Evolutionary conservation across 2,113 vertebrate genomes (phyloP), one percentile per base, ranked within the genome.

Genomic region (Arenaria interpres): DNA sequence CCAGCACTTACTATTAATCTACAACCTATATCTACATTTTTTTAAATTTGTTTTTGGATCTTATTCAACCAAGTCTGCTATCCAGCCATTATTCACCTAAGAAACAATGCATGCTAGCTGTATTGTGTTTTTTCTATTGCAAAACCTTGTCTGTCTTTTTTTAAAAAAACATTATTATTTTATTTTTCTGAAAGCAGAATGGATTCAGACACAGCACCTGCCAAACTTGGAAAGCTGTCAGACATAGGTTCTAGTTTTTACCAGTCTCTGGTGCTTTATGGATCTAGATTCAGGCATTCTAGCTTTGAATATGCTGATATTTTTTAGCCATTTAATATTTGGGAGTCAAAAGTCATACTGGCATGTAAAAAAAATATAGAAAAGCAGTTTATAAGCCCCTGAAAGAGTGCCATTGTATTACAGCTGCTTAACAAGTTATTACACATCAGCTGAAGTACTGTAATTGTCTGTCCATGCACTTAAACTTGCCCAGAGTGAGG

Each of bases 401-500:
- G 45, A 87, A 85, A 78, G 37, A 64, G 54, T 64, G 60, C 43
- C 0, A 7, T 23, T 86, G 32, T 32, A 46, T 82, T 88, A 57
- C 35, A 73, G 53, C 79, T 79, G 53, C 45, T 82, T 88, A 85
- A 62, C 66, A 60, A 91, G 81, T 76, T 79, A n/a, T 13, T 9
- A 23, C 50, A 32, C 68, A 75, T 87, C 59, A 84, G 56, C 79
- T 54, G 37, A 92, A 86, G 88, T 15, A 35, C 21, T 81, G 48
- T 62, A 89, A 85, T 75, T 87, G 79, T 95, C 91, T 90, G 64
- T 78, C 73, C 39, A 28, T 91, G 77, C 33, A 75, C 73, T 97
- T 91, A 60, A 91, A 80, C 73, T 95, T 96, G 94, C 93, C 95
- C 76, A 57, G 87, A 78, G 60, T 88, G 93, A 96, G 77, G 78